These are phyloP conservation scores for Oscarella lobularis DNA, from an alignment of 37 sponge, comb jelly and placozoan species.

Conservation along the genomic window DNA sequence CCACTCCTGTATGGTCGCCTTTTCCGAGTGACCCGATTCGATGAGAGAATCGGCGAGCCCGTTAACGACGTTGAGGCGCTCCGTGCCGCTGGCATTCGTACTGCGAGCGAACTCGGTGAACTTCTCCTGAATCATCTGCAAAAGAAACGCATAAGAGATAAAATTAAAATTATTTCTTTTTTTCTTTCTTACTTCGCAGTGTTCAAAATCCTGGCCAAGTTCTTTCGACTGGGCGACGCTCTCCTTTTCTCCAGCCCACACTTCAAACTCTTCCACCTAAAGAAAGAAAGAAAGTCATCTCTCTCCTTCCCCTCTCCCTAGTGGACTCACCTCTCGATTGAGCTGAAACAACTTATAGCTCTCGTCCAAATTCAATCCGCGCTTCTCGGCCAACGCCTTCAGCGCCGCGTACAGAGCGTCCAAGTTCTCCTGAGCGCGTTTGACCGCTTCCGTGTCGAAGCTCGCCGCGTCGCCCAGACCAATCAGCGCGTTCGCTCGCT, in stretches of 20 bases:
- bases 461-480: slow-evolving; percentile 35
- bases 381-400: slow-evolving; percentile 2
- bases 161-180: background rate
- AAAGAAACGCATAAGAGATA: background rate
- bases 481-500: slow-evolving; percentile 10
- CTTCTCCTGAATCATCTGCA: slow-evolving; percentile 1
- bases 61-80: background rate
- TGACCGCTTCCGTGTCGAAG: slow-evolving; percentile 11
- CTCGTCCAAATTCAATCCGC: background rate
- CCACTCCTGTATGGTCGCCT: background rate
- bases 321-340: background rate
- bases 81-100: background rate
- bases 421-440: background rate
- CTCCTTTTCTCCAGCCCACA: background rate
- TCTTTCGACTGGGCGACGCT: background rate
- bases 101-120: background rate
- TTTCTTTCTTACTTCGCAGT: background rate
- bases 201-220: background rate
- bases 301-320: background rate
- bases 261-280: background rate
- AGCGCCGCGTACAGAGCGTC: background rate
- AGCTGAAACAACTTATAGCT: background rate
- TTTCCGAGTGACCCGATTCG: background rate
- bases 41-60: background rate
- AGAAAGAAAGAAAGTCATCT: background rate